A percentile compares a stretch with the other conserved stretches of the same genome.
These are phyloP conservation scores for Amiota communis DNA, from an alignment of 2,888 invertebrate genomes.

Conservation along the genomic window DNA sequence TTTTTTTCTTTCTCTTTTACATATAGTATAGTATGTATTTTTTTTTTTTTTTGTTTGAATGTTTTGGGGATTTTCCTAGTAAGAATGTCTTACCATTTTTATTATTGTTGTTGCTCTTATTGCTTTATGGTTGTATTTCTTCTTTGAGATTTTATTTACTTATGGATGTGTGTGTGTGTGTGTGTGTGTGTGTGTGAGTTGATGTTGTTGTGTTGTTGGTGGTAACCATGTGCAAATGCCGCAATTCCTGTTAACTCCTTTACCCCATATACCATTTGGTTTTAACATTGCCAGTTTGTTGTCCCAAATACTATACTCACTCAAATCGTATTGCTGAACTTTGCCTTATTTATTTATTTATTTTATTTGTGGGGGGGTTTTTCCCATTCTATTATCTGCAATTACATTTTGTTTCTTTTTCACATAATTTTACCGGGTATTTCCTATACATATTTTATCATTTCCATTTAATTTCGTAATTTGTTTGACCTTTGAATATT, in stretches of 20 bases:
- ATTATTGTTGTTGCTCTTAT: slow-evolving; percentile 1
- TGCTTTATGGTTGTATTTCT: not conserved
- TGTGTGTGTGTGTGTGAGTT: no score
- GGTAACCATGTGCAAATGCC: slow-evolving; percentile 4
- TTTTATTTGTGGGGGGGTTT: not conserved
- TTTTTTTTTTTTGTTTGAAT: not conserved
- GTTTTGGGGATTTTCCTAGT: not conserved
- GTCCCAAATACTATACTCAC: slow-evolving; percentile 43
- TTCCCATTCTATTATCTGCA: slow-evolving; percentile 26
- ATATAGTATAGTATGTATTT: not conserved
- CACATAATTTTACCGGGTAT: no score
- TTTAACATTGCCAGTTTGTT: slow-evolving; percentile 41
- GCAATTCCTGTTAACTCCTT: slow-evolving; percentile 7
- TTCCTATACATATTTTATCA: no score
- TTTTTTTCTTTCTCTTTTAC: not conserved
- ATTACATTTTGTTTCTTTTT: slow-evolving; percentile 12
- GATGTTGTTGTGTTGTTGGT: not conserved
- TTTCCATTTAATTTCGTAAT: no score
- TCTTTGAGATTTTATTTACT: not conserved
- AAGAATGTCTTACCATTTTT: slow-evolving; percentile 13
- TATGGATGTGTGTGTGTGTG: not conserved
- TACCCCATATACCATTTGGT: not conserved
- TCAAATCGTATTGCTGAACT: slow-evolving; percentile 39
- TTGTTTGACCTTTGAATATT: no score
- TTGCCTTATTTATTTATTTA: slow-evolving; percentile 36